Evolutionary conservation across 2,888 invertebrate species (phyloP), one percentile per base, ranked within the genome.

Genomic region (Poecilobothrus nobilitatus): DNA sequence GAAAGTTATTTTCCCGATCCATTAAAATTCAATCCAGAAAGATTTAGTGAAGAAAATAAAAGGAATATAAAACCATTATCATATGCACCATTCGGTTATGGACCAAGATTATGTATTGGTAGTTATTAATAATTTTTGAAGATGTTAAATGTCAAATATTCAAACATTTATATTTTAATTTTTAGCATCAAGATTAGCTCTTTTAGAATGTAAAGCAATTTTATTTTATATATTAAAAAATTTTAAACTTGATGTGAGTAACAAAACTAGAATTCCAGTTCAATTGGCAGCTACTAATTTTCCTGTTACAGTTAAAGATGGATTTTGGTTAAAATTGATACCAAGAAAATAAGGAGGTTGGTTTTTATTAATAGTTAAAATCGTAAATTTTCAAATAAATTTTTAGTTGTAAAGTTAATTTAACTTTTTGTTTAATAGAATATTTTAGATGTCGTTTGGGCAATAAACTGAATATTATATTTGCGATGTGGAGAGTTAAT

Each of bases 41-140:
- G 86, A 1, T 86, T 86, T 74, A 84, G 80, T 1, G 83, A 84
- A 0, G 83, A 85, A 65, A 86, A 86, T 71, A 85, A 84, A 71
- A 75, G 78, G 2, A 80, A 80, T 4, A 77, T 83, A 9, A 76
- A 78, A 61, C 80, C 81, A 0, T 81, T 80, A 63, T 76, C 81
- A 0, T 86, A 84, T 73, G 72, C 84, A 71, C 86, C 87, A 0
- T 87, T 87, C 66, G 83, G 85, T 6, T 66, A 79, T 1, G 88
- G 88, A 4, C 86, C 85, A 0, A 81, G 87, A 70, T 85, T 81
- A 73, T 65, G 65, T 65, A 33, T 65, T 37, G 65, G 65, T 65
- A 37, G 20, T 27, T 27, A 33, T 34, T 10, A 2, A 22, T 67
- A 37, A 5, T 27, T 27, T 27, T 27, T 27, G n/a, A 27, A 27